Percentiles rank a stretch among this genome's conserved stretches.
phyloP scores from a whole-genome alignment of 1,140 invertebrate genomes.

The Antheraea pernyi region DNA sequence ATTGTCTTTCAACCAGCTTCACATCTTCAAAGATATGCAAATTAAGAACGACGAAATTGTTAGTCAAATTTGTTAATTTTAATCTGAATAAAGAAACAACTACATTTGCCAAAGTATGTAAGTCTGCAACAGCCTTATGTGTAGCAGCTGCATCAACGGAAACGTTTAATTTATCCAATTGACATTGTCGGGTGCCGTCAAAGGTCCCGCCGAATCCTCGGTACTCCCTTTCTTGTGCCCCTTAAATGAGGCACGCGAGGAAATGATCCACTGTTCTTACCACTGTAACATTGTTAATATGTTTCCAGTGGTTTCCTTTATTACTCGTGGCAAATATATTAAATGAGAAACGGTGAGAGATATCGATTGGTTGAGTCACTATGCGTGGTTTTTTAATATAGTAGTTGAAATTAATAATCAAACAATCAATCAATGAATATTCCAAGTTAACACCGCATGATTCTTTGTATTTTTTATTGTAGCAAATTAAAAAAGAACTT shows the following conservation, averaged over 20 bases:
- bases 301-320: neutral
- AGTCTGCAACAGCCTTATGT: neutral
- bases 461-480: too few species aligned
- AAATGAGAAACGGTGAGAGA: too few species aligned
- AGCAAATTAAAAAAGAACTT: too few species aligned
- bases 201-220: neutral
- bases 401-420: too few species aligned
- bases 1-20: too few species aligned
- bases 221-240: neutral
- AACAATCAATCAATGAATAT: too few species aligned
- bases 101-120: neutral
- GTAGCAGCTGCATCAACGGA: conserved; percentile 12
- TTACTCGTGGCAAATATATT: too few species aligned
- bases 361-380: too few species aligned
- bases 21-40: neutral
- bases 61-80: neutral
- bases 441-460: too few species aligned
- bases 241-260: neutral
- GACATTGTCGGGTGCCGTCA: conserved; percentile 1
- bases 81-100: neutral
- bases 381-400: too few species aligned
- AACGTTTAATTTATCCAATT: conserved; percentile 10
- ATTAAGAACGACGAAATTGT: neutral
- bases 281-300: neutral
- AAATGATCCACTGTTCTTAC: conserved; percentile 6